Evolutionary conservation across 2,113 vertebrate genomes (phyloP).

Genomic region (Austrofundulus limnaeus): DNA sequence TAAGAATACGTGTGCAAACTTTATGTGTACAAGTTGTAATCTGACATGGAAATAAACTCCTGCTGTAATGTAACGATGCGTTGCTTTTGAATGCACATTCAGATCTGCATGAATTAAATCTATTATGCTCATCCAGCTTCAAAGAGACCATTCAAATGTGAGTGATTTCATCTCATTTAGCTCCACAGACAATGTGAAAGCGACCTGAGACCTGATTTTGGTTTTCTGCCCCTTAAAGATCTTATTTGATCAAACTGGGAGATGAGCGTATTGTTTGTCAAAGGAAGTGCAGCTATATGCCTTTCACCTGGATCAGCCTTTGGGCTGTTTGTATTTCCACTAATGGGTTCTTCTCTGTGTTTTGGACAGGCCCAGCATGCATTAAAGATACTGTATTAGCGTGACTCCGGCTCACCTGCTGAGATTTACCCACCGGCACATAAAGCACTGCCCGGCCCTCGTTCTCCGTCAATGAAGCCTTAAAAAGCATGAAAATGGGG

Average conservation of each 20-base stretch:
- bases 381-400: conserved; percentile 54
- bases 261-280: not conserved
- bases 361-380: conserved; percentile 61
- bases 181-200: not conserved
- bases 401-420: conserved; percentile 65
- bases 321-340: conserved; percentile 67
- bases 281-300: conserved; percentile 12
- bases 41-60: conserved; percentile 60
- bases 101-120: not conserved
- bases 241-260: not conserved
- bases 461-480: conserved; percentile 67
- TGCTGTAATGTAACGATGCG: conserved; percentile 5
- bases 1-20: conserved; percentile 59
- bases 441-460: conserved; percentile 58
- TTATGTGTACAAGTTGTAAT: conserved; percentile 58
- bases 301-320: conserved; percentile 17
- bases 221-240: not conserved
- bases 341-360: conserved; percentile 67
- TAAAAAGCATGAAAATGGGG: conserved; percentile 72
- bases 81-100: not conserved
- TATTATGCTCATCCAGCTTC: not conserved
- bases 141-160: not conserved
- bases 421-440: conserved; percentile 64
- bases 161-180: no score
- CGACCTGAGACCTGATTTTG: not conserved